Evolutionary conservation across 2,888 invertebrate genomes (phyloP).

Genomic region (Anarsia innoxiella): DNA sequence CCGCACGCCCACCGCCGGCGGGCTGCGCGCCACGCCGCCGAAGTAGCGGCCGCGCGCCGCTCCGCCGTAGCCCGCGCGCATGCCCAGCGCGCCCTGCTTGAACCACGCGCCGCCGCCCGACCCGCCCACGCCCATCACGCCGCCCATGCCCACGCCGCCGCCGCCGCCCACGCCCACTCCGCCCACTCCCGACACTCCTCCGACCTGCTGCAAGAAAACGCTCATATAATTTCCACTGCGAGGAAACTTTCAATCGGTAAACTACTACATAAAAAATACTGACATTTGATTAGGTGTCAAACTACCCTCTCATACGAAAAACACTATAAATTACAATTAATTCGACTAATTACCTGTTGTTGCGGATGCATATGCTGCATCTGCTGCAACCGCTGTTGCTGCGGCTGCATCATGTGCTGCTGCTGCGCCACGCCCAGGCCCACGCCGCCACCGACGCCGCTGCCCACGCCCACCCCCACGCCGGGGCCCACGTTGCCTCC

Average conservation of each 20-base stretch:
- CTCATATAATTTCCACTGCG: too few species aligned
- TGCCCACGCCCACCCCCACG: constrained; percentile 35
- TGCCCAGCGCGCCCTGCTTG: constrained; percentile 28
- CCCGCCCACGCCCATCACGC: constrained; percentile 26
- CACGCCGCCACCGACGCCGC: constrained; percentile 45
- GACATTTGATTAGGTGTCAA: too few species aligned
- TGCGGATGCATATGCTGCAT: constrained; percentile 75
- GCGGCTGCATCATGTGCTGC: constrained; percentile 77
- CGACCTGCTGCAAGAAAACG: constrained; percentile 17
- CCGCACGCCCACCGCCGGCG: constrained; percentile 69
- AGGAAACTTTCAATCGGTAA: too few species aligned
- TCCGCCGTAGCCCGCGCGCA: constrained; percentile 28
- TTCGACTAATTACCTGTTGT: constrained; percentile 72
- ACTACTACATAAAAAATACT: too few species aligned
- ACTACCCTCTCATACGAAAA: too few species aligned
- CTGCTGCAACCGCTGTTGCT: constrained; percentile 73
- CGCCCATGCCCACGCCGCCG: constrained; percentile 26
- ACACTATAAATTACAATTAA: too few species aligned
- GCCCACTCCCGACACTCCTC: constrained; percentile 15
- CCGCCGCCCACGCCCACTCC: constrained; percentile 17
- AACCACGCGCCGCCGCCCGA: constrained; percentile 27
- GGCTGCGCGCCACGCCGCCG: constrained; percentile 27
- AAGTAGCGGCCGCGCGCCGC: constrained; percentile 45
- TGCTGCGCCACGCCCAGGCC: constrained; percentile 54
- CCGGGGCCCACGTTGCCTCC: constrained; percentile 20